Evolutionary conservation across 1,140 invertebrate genomes (phyloP).

Genomic region (Musca vetustissima): DNA sequence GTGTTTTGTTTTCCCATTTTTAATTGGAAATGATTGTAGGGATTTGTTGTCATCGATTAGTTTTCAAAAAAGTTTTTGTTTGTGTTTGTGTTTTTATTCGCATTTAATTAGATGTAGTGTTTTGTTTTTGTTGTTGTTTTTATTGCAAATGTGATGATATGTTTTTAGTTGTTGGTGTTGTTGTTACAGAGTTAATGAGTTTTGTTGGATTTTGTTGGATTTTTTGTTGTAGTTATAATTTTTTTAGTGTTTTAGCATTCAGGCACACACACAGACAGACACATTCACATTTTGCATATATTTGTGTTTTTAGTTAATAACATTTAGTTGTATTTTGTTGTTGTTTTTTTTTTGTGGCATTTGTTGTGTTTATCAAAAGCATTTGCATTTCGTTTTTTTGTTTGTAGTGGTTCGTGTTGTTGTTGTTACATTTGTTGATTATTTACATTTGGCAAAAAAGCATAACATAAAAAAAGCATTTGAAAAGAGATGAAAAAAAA

Average conservation of each 20-base stretch:
- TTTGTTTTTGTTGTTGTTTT: conserved; percentile 3
- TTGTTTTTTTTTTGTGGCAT: background rate
- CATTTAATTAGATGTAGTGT: conserved; percentile 14
- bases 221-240: background rate
- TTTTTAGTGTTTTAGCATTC: background rate
- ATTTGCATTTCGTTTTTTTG: background rate
- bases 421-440: background rate
- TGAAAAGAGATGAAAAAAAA: conserved; percentile 21
- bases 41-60: background rate
- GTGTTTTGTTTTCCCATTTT: conserved; percentile 17
- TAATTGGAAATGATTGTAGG: background rate
- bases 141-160: background rate
- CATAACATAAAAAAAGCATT: conserved; percentile 21
- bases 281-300: too few relatives aligned
- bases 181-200: background rate
- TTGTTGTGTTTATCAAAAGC: conserved; percentile 2
- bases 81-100: background rate
- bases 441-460: conserved; percentile 17
- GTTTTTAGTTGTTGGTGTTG: background rate
- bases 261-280: too few relatives aligned
- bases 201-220: background rate
- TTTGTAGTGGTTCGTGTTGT: background rate
- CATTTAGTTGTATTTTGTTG: background rate
- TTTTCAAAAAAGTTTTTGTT: background rate
- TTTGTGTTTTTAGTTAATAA: too few relatives aligned